Evolutionary conservation across 1,140 invertebrate genomes (phyloP), one percentile per base, ranked within the genome.

Genomic region (Vollenhovia emeryi): DNA sequence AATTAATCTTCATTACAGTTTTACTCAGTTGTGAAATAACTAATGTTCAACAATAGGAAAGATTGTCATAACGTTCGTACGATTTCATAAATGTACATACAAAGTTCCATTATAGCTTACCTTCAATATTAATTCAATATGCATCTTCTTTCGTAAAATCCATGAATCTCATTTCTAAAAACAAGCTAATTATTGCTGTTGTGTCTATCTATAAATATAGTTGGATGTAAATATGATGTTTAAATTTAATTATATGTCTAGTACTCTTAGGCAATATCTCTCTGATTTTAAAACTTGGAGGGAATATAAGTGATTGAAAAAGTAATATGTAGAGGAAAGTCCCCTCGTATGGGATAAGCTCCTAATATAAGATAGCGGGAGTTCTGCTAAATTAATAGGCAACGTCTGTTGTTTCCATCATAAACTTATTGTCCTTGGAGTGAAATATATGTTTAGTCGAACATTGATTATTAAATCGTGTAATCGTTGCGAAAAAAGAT

Each of bases 61-160:
- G 0, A 33, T 2, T 2, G 24, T 48, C 5, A 24, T 4, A 73
- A 30, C 18, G 11, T n/a, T 64, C 27, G 8, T 45, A 6, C 5
- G 45, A 71, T 7, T 73, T 73, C 3, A 52, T 73, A 73, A 73
- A 73, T 73, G 13, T 68, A 33, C n/a, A 52, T 21, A 36, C 6
- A 13, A 33, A 52, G n/a, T 5, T 52, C 15, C 9, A 0, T 71
- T 50, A 33, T 27, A 50, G 15, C 45, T 69, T 71, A 36, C 18
- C 2, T 33, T 48, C 3, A 21, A 21, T 1, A 21, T 5, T 11
- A 64, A 60, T 1, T n/a, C 1, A 60, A 24, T 30, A 45, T 33
- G 1, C 8, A 18, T n/a, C 3, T 69, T 48, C 3, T 48, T 30
- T 5, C n/a, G 24, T 27, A 50, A 30, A 30, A 30, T 57, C 11